Conservation (phyloP, 2,888 invertebrate genomes). For the Labia minor region DNA sequence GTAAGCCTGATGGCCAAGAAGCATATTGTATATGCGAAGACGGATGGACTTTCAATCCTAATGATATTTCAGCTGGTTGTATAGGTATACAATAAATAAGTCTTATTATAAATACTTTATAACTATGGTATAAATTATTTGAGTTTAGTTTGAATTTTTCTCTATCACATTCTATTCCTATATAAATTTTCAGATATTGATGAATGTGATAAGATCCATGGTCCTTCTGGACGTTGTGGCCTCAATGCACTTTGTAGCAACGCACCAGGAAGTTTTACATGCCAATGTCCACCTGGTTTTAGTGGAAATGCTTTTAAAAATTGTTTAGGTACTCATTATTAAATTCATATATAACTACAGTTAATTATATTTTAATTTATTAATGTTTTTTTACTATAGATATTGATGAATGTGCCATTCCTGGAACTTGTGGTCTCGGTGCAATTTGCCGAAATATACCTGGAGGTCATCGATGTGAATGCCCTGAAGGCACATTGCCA, state of each 20-base stretch:
- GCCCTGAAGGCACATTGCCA: slow-evolving; percentile 68
- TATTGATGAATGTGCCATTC: slow-evolving; percentile 67
- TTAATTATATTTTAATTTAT: slow-evolving; percentile 4
- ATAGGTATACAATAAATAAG: slow-evolving; percentile 44
- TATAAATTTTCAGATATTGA: slow-evolving; percentile 56
- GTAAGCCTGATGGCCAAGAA: slow-evolving; percentile 78
- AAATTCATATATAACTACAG: neutral
- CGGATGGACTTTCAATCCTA: slow-evolving; percentile 86
- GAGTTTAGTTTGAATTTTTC: too few relatives aligned
- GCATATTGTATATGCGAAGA: slow-evolving; percentile 88
- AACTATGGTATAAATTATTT: neutral
- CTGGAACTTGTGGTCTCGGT: slow-evolving; percentile 64
- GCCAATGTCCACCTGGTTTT: slow-evolving; percentile 73
- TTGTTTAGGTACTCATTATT: slow-evolving; percentile 44
- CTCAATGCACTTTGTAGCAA: slow-evolving; percentile 71
- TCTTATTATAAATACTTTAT: slow-evolving; percentile 13
- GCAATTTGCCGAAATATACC: slow-evolving; percentile 68
- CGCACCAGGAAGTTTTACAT: slow-evolving; percentile 64
- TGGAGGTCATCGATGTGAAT: slow-evolving; percentile 67
- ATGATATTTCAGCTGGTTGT: slow-evolving; percentile 79
- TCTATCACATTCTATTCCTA: too few relatives aligned
- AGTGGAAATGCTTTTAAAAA: slow-evolving; percentile 73
- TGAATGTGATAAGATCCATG: slow-evolving; percentile 72
- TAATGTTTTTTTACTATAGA: slow-evolving; percentile 41
- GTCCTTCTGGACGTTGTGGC: slow-evolving; percentile 75